Evolutionary conservation across 2,113 vertebrate genomes (phyloP).

Genomic region (Ahaetulla prasina): DNA sequence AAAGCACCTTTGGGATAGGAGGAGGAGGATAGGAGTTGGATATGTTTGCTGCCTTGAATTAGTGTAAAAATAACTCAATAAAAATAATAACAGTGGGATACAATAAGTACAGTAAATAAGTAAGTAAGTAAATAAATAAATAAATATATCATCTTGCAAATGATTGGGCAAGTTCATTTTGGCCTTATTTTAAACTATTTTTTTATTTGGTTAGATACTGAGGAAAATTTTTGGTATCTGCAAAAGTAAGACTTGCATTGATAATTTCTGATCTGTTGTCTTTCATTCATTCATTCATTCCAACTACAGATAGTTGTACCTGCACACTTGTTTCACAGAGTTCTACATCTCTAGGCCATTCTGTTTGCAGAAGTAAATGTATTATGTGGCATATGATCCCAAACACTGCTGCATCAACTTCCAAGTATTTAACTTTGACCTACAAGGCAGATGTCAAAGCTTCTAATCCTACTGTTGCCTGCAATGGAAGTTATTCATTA

Average conservation of each 20-base stretch:
- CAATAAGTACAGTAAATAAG: background rate
- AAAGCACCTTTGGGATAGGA: background rate
- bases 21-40: background rate
- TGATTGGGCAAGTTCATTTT: background rate
- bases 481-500: background rate
- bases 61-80: background rate
- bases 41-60: background rate
- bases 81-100: background rate
- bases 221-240: background rate
- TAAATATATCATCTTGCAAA: background rate
- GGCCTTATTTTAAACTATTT: background rate
- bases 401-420: background rate
- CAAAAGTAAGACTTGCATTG: background rate
- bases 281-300: background rate
- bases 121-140: background rate
- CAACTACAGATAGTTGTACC: background rate
- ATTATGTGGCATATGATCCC: background rate
- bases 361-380: background rate
- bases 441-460: background rate
- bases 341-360: background rate
- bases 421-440: background rate
- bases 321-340: background rate
- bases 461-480: background rate
- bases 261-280: background rate
- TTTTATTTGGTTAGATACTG: background rate